Base-by-base conservation (phyloP, 23 tunicate species). In the Styela clava region DNA sequence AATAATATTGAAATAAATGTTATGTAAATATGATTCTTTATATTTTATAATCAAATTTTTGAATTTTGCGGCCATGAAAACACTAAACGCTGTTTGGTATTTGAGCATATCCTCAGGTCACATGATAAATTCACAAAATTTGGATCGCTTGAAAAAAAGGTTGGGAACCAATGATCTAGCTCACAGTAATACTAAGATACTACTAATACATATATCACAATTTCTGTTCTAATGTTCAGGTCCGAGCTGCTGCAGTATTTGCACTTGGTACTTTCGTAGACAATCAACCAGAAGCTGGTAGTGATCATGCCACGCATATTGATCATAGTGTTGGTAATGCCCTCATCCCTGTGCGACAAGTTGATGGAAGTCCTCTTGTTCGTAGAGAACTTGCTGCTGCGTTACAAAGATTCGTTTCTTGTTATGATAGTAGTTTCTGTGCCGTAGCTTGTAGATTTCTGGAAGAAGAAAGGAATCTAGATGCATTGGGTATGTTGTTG, bases 191-290 rank as follows among this genome's bases (percentile, higher is more conserved):
- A n/a, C n/a, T n/a, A n/a, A n/a, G n/a, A n/a, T n/a, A n/a, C n/a
- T n/a, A n/a, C n/a, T n/a, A n/a, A n/a, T n/a, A n/a, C n/a, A n/a
- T n/a, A n/a, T n/a, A n/a, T n/a, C n/a, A n/a, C n/a, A n/a, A n/a
- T n/a, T n/a, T n/a, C n/a, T n/a, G n/a, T n/a, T n/a, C n/a, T n/a
- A n/a, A n/a, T n/a, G n/a, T 22, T 35, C 76, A 93, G 98, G 98
- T 93, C 31, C 96, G 99, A 22, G 79, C 99, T 1, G 95, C 99
- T 18, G 99, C 95, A 0, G 88, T 95, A 3, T 95, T 74, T 65
- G 96, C 95, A 12, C 88, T 95, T 27, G 96, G 96, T 35, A 88
- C 93, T n/a, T 95, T 89, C 69, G 89, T 95, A 24, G 96, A 84
- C 86, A 83, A 86, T 81, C 86, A 86, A 51, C 82, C 86, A 30